phyloP scores from a whole-genome alignment of 2,113 vertebrate genomes.

The Arizona elegans region DNA sequence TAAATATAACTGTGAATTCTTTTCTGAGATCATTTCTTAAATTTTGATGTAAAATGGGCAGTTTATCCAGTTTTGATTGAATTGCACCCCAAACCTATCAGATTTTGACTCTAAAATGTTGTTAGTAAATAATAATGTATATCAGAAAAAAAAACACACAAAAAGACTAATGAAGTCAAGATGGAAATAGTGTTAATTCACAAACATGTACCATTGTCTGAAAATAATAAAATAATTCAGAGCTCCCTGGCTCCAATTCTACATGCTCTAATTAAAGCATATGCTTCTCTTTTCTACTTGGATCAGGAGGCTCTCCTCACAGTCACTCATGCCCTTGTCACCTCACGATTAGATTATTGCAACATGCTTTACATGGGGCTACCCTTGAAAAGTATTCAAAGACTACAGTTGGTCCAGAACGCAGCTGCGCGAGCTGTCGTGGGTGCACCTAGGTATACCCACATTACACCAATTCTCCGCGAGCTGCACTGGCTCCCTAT shows the following conservation, averaged over 20 bases:
- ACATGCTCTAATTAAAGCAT: neutral
- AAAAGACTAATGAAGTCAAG: slow-evolving; percentile 14
- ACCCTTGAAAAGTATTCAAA: too few species aligned
- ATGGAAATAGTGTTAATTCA: slow-evolving; percentile 16
- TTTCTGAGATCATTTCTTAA: neutral
- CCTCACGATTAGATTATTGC: too few species aligned
- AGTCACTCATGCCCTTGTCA: too few species aligned
- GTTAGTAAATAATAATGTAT: neutral
- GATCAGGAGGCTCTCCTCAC: too few species aligned
- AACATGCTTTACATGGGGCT: too few species aligned
- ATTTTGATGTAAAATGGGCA: slow-evolving; percentile 19
- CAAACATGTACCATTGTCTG: neutral
- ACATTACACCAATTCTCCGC: too few species aligned
- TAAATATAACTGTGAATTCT: neutral
- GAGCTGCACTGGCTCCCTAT: too few species aligned
- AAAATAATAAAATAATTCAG: slow-evolving; percentile 16
- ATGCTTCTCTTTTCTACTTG: neutral
- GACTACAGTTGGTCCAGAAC: too few species aligned
- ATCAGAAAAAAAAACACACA: rapidly evolving
- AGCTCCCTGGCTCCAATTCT: neutral
- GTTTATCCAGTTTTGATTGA: neutral
- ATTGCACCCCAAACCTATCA: neutral
- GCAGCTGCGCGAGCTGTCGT: too few species aligned
- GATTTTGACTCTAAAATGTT: neutral
- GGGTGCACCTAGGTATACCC: too few species aligned